phyloP scores from a whole-genome alignment of 2,113 vertebrate genomes.

The Oceanites oceanicus region DNA sequence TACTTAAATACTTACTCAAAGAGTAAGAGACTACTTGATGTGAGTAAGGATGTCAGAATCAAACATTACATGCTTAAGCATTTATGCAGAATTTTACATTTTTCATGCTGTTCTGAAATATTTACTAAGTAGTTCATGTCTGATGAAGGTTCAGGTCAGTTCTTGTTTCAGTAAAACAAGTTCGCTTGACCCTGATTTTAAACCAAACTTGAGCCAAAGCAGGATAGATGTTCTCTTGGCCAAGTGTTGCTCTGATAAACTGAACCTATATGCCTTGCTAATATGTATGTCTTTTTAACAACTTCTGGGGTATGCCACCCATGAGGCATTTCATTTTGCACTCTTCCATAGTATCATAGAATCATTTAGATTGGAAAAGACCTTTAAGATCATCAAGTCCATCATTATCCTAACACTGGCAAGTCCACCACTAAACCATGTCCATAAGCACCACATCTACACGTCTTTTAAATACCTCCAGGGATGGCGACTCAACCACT shows the following conservation, averaged over 20 bases:
- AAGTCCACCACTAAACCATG: neutral
- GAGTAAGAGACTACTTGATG: conserved; percentile 9
- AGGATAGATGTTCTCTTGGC: neutral
- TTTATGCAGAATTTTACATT: conserved; percentile 44
- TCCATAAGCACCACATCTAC: neutral
- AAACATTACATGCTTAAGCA: conserved; percentile 23
- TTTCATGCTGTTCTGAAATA: conserved; percentile 48
- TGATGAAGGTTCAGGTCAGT: conserved; percentile 54
- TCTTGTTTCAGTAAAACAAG: neutral
- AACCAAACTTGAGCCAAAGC: neutral
- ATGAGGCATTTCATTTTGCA: neutral
- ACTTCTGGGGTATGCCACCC: neutral
- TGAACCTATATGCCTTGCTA: neutral
- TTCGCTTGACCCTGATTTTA: neutral
- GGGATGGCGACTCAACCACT: neutral
- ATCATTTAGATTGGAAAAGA: neutral
- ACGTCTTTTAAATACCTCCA: neutral
- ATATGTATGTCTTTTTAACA: neutral
- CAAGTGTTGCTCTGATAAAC: neutral
- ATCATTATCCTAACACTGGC: neutral
- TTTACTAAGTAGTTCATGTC: conserved; percentile 33
- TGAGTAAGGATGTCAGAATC: conserved; percentile 34
- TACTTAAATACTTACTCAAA: no score
- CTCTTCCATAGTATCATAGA: neutral
- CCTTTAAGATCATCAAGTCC: neutral